A percentile compares a stretch with the other conserved stretches of the same genome.
Evolutionary conservation across 2,113 vertebrate species (phyloP).

Genomic region (Boulengeromyrus knoepffleri): DNA sequence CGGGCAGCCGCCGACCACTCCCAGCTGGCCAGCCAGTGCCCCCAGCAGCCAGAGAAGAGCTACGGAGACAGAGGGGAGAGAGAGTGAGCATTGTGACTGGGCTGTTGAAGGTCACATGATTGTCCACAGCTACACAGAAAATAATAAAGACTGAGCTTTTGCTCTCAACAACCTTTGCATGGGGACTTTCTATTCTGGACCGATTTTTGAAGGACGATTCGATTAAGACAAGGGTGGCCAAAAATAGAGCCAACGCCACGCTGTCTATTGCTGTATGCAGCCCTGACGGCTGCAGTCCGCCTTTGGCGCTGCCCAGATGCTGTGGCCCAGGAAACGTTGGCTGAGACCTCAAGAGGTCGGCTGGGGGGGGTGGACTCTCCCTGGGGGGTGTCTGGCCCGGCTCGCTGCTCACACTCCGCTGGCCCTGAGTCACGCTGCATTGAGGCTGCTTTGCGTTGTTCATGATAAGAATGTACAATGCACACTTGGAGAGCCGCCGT

Average conservation of each 20-base stretch:
- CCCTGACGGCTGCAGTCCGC: not conserved
- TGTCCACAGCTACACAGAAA: not conserved
- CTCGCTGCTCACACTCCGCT: not conserved
- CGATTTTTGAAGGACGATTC: conserved; percentile 1
- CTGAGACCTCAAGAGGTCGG: not conserved
- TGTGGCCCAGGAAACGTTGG: not conserved
- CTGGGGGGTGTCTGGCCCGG: not conserved
- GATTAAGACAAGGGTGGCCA: conserved; percentile 8
- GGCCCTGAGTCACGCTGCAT: not conserved
- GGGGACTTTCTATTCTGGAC: not conserved
- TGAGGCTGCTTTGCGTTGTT: not conserved
- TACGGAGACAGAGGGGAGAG: conserved; percentile 35
- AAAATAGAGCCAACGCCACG: not conserved
- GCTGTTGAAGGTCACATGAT: not conserved
- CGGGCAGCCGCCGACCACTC: conserved; percentile 69
- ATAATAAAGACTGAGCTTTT: not conserved
- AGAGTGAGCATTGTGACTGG: conserved; percentile 1
- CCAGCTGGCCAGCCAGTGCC: conserved; percentile 57
- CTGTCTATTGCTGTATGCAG: not conserved
- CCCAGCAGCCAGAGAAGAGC: conserved; percentile 73
- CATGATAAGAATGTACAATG: not conserved
- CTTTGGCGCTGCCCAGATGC: not conserved
- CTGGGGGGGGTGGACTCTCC: not conserved
- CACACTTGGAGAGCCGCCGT: not conserved
- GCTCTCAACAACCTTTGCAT: not conserved